These are phyloP conservation scores for Invenusta paracnida DNA, from an alignment of 2,888 invertebrate genomes.

Conservation along the genomic window DNA sequence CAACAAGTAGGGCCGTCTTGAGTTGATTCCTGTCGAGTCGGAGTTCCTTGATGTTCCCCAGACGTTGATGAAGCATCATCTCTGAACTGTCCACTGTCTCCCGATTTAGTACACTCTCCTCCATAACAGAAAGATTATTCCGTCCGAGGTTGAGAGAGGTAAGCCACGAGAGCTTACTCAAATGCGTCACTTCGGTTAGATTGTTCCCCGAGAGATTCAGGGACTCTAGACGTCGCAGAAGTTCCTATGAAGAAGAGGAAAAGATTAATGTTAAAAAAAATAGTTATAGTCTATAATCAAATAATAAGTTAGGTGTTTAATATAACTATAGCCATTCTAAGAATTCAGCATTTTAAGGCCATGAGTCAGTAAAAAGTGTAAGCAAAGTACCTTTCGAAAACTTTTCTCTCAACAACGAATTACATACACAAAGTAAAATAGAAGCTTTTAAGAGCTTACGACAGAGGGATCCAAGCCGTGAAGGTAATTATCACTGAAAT, in stretches of 20 bases:
- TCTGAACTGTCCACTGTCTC: not conserved
- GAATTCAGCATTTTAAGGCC: no score
- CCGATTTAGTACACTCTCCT: not conserved
- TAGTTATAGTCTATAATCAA: no score
- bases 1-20: not conserved
- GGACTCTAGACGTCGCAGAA: conserved; percentile 71
- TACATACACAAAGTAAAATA: no score
- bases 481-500: conserved; percentile 30
- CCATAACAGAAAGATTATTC: not conserved
- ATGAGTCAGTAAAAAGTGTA: no score
- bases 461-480: conserved; percentile 34
- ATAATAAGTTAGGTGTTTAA: no score
- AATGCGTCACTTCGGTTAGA: conserved; percentile 60
- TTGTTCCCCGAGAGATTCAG: conserved; percentile 80
- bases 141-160: not conserved
- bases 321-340: no score
- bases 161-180: not conserved
- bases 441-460: no score
- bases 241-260: not conserved
- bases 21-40: not conserved
- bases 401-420: no score
- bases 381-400: no score
- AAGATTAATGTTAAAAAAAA: no score
- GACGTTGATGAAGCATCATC: not conserved
- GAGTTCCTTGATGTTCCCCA: conserved; percentile 6